phyloP scores from a whole-genome alignment of 1,140 invertebrate genomes.

The Hestina assimilis region DNA sequence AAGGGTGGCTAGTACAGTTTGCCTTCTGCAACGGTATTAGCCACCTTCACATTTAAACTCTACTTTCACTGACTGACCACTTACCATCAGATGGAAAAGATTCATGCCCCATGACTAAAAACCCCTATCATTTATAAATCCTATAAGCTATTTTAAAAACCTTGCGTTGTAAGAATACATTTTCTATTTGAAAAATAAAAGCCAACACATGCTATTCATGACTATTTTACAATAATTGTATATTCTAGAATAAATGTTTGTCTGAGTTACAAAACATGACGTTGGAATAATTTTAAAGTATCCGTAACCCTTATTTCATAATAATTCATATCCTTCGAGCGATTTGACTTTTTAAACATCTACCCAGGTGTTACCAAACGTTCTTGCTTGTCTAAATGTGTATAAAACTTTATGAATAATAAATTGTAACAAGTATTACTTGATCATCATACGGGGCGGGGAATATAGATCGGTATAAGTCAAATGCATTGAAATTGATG shows the following conservation, averaged over 20 bases:
- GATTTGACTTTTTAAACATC: conserved; percentile 59
- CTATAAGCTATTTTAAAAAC: not conserved
- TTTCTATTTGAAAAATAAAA: not conserved
- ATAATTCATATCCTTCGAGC: conserved; percentile 37
- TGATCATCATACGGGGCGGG: conserved; percentile 22
- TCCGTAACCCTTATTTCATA: conserved; percentile 25
- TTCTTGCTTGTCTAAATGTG: conserved; percentile 10
- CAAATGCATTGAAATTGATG: conserved; percentile 50
- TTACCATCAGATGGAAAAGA: no score
- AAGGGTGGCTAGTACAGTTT: no score
- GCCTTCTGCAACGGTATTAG: no score
- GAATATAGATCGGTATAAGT: conserved; percentile 38
- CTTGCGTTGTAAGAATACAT: not conserved
- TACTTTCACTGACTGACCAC: no score
- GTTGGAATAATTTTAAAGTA: not conserved
- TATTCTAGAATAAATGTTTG: not conserved
- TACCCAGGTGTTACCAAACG: conserved; percentile 44
- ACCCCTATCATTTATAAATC: no score
- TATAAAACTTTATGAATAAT: not conserved
- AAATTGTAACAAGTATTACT: conserved; percentile 14
- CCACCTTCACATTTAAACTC: no score
- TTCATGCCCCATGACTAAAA: no score
- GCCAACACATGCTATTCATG: no score
- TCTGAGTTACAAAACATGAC: conserved; percentile 17
- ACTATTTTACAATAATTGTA: not conserved